phyloP scores from a whole-genome alignment of 2,797 vertebrate species.

The Eleutherodactylus coqui region DNA sequence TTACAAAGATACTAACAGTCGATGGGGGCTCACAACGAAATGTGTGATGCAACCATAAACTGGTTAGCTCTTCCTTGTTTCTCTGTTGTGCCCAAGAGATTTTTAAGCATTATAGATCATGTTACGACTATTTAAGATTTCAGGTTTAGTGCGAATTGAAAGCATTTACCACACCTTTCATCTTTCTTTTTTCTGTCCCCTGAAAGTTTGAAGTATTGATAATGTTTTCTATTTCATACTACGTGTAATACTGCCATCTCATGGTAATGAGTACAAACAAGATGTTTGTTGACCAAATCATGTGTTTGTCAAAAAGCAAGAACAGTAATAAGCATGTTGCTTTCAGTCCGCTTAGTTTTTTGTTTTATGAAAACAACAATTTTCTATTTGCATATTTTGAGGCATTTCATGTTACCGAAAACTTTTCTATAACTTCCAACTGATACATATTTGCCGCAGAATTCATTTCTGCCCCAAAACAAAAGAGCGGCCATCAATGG shows the following conservation, averaged over 20 bases:
- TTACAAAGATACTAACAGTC: neutral
- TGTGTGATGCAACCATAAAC: slow-evolving; percentile 28
- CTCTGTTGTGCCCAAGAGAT: slow-evolving; percentile 45
- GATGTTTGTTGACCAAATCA: neutral
- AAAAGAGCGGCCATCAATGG: too few relatives aligned
- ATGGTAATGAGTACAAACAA: neutral
- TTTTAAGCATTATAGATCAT: slow-evolving; percentile 44
- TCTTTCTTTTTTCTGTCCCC: slow-evolving; percentile 32
- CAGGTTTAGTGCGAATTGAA: slow-evolving; percentile 23
- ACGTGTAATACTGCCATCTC: slow-evolving; percentile 53
- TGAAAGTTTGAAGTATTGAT: slow-evolving; percentile 40
- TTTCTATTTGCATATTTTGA: too few relatives aligned
- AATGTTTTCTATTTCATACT: neutral
- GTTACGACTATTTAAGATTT: slow-evolving; percentile 44
- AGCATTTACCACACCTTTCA: slow-evolving; percentile 29
- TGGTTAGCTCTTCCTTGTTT: slow-evolving; percentile 36
- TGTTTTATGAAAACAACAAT: too few relatives aligned
- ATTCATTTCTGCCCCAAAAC: neutral
- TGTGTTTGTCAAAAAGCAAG: neutral
- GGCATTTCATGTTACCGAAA: too few relatives aligned
- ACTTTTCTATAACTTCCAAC: too few relatives aligned
- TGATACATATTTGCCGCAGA: neutral
- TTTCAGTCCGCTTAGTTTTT: neutral
- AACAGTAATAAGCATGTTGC: neutral
- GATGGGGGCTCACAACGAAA: slow-evolving; percentile 18